Conservation (phyloP, 2,888 invertebrate genomes). For the Polia nebulosa region DNA sequence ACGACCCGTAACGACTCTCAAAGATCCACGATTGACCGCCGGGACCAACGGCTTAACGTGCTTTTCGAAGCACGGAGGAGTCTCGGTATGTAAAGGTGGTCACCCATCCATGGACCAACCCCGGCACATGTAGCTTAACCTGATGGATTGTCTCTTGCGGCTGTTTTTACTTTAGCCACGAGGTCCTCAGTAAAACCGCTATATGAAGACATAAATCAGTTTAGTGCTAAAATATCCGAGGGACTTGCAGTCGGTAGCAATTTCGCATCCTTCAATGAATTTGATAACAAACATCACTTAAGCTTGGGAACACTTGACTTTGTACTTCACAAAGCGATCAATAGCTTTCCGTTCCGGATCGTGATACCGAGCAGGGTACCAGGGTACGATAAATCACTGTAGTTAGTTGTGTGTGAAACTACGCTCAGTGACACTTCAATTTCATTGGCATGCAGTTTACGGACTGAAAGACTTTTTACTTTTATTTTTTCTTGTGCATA, state of each 20-base stretch:
- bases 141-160: too few relatives aligned
- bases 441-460: neutral
- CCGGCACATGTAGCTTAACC: too few relatives aligned
- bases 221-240: neutral
- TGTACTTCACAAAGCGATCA: constrained; percentile 14
- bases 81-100: too few relatives aligned
- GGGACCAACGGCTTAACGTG: too few relatives aligned
- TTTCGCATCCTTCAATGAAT: constrained; percentile 10
- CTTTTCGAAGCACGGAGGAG: too few relatives aligned
- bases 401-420: neutral
- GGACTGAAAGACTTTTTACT: neutral
- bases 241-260: neutral
- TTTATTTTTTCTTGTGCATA: neutral
- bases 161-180: too few relatives aligned
- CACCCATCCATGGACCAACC: too few relatives aligned
- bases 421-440: constrained; percentile 12
- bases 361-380: neutral
- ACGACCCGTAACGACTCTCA: too few relatives aligned
- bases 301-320: neutral
- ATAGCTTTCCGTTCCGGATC: neutral
- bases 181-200: too few relatives aligned
- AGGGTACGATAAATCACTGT: constrained; percentile 1
- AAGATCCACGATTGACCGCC: too few relatives aligned
- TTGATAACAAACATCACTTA: constrained; percentile 21
- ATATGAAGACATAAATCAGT: neutral